Base-by-base conservation (phyloP, 2,797 vertebrate species). In the Margarornis squamiger region DNA sequence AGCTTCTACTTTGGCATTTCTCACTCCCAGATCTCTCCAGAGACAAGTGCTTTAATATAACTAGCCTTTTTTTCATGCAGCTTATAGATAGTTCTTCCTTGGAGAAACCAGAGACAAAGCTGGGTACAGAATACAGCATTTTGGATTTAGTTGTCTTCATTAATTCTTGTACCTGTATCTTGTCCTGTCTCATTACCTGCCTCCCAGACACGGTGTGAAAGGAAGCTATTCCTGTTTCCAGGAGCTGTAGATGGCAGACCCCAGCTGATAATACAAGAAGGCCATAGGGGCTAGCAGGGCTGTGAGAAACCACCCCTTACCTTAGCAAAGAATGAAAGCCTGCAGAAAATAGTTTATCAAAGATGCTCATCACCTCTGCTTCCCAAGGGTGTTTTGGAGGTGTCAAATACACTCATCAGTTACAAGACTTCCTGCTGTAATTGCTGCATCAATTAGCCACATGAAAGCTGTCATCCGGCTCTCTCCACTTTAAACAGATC, bases 331-430 rank as follows among this genome's bases (percentile, higher is more conserved):
- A 67, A 45, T 39, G 36, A 52, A 94, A 95, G 48, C 65, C 83
- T 32, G 23, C 45, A 86, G 84, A 96, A 96, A 97, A 95, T 91
- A 79, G 32, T 72, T 92, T 93, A 67, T 82, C 39, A 82, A 76
- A 96, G 48, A 39, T 92, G 88, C 92, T 97, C 78, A 83, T 95
- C 92, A 88, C 43, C 62, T 75, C 59, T 65, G 55, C 68, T 78
- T 96, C 90, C 93, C 59, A 0, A 27, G 39, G 61, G 79, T 27
- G 12, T 15, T 93, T 92, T 52, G 19, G 84, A 96, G 88, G 86
- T 93, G 55, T 84, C 92, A 63, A n/a, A 41, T 86, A 23, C 26
- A 46, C 52, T 95, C 79, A 39, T 73, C 57, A 48, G 72, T 49
- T 73, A 74, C 76, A 88, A 71, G 63, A 57, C 45, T 58, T 91